A percentile compares a stretch with the other conserved stretches of the same genome.
Evolutionary conservation across 2,797 vertebrate genomes (phyloP).

Genomic region (Hydrocynus forskahlii): DNA sequence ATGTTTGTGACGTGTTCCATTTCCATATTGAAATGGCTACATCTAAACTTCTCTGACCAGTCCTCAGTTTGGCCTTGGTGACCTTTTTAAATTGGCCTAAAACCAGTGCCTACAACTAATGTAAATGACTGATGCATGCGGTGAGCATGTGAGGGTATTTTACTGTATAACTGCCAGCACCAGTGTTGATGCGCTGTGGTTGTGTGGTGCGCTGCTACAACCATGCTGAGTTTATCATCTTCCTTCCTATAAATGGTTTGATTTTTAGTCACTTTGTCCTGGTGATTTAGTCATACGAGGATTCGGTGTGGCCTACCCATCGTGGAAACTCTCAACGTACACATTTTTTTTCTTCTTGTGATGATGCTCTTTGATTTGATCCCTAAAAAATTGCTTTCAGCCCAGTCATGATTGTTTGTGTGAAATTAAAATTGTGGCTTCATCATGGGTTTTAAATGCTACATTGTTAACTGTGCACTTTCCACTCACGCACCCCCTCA

Average conservation of each 20-base stretch:
- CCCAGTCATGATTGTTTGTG: not conserved
- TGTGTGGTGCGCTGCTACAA: conserved; percentile 16
- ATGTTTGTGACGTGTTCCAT: conserved; percentile 33
- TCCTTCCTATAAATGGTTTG: conserved; percentile 45
- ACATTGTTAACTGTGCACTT: not conserved
- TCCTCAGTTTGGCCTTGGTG: conserved; percentile 21
- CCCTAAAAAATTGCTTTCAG: not conserved
- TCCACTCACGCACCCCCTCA: conserved; percentile 20
- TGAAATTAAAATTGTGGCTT: not conserved
- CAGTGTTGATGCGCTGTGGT: conserved; percentile 33
- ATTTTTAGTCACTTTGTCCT: conserved; percentile 43
- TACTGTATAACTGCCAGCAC: not conserved
- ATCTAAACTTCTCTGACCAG: conserved; percentile 20
- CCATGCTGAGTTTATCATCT: conserved; percentile 26
- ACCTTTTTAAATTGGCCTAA: conserved; percentile 21
- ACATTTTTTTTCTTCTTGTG: not conserved
- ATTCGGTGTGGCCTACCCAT: conserved; percentile 8
- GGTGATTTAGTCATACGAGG: conserved; percentile 43
- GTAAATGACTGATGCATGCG: not conserved
- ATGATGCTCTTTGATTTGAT: not conserved
- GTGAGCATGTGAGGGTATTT: not conserved
- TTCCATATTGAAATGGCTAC: conserved; percentile 36
- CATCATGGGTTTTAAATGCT: not conserved
- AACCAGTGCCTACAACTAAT: not conserved
- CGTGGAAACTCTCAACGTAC: conserved; percentile 1